Percentiles rank a stretch among this genome's conserved stretches.
Conservation (phyloP, 2,797 vertebrate genomes). For the Sorex maritimensis region DNA sequence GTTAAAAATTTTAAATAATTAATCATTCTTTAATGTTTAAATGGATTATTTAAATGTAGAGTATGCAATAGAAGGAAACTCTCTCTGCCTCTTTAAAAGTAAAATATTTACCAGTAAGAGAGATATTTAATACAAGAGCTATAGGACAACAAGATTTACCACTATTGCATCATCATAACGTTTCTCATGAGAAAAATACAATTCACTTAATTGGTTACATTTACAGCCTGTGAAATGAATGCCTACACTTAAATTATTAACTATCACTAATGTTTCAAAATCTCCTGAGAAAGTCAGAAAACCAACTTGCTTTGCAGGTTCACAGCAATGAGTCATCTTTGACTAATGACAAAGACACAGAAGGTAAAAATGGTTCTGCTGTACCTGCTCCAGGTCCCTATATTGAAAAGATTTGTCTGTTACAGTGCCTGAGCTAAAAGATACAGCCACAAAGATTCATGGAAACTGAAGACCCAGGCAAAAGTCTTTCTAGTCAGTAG, state of each 20-base stretch:
- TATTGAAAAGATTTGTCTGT: neutral
- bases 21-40: constrained; percentile 49
- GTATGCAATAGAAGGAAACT: constrained; percentile 45
- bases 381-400: neutral
- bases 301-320: neutral
- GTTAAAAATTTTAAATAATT: constrained; percentile 69
- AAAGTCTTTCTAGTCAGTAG: neutral
- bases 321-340: constrained; percentile 28
- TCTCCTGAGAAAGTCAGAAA: constrained; percentile 43
- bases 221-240: constrained; percentile 55
- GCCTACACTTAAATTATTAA: constrained; percentile 73
- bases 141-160: constrained; percentile 36
- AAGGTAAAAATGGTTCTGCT: neutral
- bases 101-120: constrained; percentile 50
- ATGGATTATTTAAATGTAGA: constrained; percentile 76
- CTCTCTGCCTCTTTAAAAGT: constrained; percentile 45
- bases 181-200: constrained; percentile 70
- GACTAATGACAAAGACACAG: constrained; percentile 21
- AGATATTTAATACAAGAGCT: constrained; percentile 55
- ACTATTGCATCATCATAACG: neutral
- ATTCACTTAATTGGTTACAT: constrained; percentile 45
- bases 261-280: constrained; percentile 69
- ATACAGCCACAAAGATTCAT: neutral
- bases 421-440: neutral
- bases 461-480: neutral